Evolutionary conservation across 2,888 invertebrate genomes (phyloP).

Genomic region (Protodeltote pygarga): DNA sequence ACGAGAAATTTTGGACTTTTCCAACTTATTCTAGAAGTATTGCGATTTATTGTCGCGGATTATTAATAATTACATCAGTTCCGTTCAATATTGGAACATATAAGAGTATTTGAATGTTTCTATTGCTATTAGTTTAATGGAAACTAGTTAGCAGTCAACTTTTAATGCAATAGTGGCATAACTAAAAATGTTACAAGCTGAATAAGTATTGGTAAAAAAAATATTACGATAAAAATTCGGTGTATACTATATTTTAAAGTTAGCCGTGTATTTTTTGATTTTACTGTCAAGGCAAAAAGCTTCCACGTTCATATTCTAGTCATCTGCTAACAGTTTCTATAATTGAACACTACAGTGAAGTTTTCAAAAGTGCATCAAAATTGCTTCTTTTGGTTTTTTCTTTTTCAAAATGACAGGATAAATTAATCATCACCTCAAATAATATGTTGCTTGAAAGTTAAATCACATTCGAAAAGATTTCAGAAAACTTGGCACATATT

Average conservation of each 20-base stretch:
- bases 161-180: neutral
- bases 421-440: no score
- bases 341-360: slow-evolving; percentile 30
- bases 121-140: slow-evolving; percentile 22
- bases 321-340: slow-evolving; percentile 17
- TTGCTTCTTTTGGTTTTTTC: neutral
- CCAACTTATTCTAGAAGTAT: slow-evolving; percentile 47
- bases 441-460: no score
- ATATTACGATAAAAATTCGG: no score
- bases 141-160: slow-evolving; percentile 22
- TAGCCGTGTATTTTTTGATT: no score
- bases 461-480: no score
- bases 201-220: no score
- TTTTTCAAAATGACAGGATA: no score
- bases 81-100: slow-evolving; percentile 35
- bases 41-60: slow-evolving; percentile 58
- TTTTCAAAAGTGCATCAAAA: slow-evolving; percentile 36
- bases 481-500: slow-evolving; percentile 9
- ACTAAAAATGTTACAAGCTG: neutral
- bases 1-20: slow-evolving; percentile 55
- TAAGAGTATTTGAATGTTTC: slow-evolving; percentile 37
- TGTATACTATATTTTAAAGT: no score
- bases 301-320: neutral
- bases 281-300: no score
- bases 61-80: slow-evolving; percentile 36